Evolutionary conservation across 2,113 vertebrate genomes (phyloP).

Genomic region (Meriones unguiculatus): DNA sequence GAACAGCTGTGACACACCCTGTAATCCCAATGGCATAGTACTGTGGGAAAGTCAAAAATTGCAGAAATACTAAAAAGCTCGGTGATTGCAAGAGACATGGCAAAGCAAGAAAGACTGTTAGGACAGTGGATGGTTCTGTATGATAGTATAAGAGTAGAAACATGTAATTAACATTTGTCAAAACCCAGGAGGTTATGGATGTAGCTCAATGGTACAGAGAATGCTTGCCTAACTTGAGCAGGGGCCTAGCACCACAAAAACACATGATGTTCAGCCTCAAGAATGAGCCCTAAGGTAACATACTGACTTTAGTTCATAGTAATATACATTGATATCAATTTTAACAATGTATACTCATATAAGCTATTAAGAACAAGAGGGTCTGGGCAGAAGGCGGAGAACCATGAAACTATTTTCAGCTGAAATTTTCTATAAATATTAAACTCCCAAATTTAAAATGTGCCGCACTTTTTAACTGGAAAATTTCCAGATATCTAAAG

Average conservation of each 20-base stretch:
- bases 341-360: not conserved
- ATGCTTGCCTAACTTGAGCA: not conserved
- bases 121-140: not conserved
- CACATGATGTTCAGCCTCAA: not conserved
- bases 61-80: not conserved
- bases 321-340: not conserved
- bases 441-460: slow-evolving; percentile 16
- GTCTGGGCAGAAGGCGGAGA: not conserved
- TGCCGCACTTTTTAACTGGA: not conserved
- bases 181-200: not conserved
- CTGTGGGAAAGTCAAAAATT: not conserved
- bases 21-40: not conserved
- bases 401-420: not conserved
- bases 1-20: not conserved
- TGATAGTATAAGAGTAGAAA: not conserved
- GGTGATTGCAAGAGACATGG: not conserved
- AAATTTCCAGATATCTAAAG: not conserved
- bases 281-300: not conserved
- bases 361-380: not conserved
- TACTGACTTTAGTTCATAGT: not conserved
- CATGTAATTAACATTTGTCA: not conserved
- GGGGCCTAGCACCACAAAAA: not conserved
- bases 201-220: not conserved
- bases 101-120: not conserved
- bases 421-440: slow-evolving; percentile 14